Evolutionary conservation across 1,140 invertebrate species (phyloP).

Genomic region (Drosophila malerkotliana): DNA sequence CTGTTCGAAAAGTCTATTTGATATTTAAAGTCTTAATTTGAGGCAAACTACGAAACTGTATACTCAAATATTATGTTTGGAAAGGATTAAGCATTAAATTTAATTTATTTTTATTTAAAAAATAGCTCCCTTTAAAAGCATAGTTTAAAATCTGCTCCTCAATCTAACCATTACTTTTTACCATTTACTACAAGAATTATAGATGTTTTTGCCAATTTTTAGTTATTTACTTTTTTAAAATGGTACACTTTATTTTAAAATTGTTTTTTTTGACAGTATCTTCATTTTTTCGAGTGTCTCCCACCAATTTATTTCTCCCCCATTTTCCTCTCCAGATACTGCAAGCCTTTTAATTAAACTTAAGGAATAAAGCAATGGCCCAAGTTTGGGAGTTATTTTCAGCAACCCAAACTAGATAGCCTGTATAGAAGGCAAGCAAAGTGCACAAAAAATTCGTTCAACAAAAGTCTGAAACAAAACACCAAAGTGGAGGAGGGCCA

Average conservation of each 20-base stretch:
- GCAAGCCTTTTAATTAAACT: constrained; percentile 74
- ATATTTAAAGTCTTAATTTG: neutral
- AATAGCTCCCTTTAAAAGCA: neutral
- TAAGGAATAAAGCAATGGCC: constrained; percentile 60
- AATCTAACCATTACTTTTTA: too few species aligned
- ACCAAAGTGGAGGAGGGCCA: neutral
- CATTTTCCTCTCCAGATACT: neutral
- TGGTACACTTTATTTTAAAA: too few species aligned
- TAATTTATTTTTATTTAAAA: neutral
- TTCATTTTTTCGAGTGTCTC: constrained; percentile 11
- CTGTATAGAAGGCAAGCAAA: constrained; percentile 17
- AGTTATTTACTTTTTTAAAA: too few species aligned
- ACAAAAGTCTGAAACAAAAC: constrained; percentile 51
- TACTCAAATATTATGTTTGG: neutral
- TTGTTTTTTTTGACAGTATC: too few species aligned
- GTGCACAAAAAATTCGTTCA: constrained; percentile 20
- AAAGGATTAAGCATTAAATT: neutral
- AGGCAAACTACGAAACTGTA: neutral
- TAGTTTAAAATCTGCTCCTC: too few species aligned
- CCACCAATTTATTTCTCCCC: neutral
- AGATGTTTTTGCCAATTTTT: too few species aligned
- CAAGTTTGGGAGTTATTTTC: constrained; percentile 49
- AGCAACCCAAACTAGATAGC: constrained; percentile 12
- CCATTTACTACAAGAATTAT: too few species aligned
- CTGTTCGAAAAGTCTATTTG: neutral